A percentile compares a stretch with the other conserved stretches of the same genome.
phyloP scores from a whole-genome alignment of 2,113 vertebrate genomes.

The Ciconia maguari region DNA sequence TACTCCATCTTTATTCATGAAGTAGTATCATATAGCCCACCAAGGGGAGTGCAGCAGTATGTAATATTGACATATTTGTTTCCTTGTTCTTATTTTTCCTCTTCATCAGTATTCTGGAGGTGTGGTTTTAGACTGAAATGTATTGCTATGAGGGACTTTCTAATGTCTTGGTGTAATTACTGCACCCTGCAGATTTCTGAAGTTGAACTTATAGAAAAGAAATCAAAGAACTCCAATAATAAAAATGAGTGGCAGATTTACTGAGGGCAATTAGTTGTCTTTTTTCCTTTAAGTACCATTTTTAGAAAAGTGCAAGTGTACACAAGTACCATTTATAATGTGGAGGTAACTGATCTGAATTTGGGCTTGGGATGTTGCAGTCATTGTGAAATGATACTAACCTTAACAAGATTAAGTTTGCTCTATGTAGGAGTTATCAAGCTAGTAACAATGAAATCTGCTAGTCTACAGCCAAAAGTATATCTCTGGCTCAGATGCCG shows the following conservation, averaged over 20 bases:
- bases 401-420: neutral
- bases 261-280: neutral
- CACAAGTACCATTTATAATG: neutral
- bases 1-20: slow-evolving; percentile 91
- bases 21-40: slow-evolving; percentile 75
- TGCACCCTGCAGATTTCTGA: slow-evolving; percentile 22
- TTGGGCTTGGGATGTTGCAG: neutral
- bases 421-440: neutral
- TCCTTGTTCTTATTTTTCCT: slow-evolving; percentile 44
- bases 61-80: slow-evolving; percentile 75
- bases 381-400: neutral
- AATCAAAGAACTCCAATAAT: neutral
- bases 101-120: slow-evolving; percentile 67
- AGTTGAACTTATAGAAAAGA: neutral
- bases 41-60: slow-evolving; percentile 67
- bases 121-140: slow-evolving; percentile 57
- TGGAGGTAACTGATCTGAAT: neutral
- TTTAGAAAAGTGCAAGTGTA: neutral
- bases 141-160: slow-evolving; percentile 47
- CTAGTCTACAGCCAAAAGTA: neutral
- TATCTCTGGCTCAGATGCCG: neutral
- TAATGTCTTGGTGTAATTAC: slow-evolving; percentile 53
- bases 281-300: neutral
- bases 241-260: neutral
- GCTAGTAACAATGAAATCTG: neutral